A percentile compares a stretch with the other conserved stretches of the same genome.
Evolutionary conservation across 2,888 invertebrate species (phyloP).

Genomic region (Meloe dianella): DNA sequence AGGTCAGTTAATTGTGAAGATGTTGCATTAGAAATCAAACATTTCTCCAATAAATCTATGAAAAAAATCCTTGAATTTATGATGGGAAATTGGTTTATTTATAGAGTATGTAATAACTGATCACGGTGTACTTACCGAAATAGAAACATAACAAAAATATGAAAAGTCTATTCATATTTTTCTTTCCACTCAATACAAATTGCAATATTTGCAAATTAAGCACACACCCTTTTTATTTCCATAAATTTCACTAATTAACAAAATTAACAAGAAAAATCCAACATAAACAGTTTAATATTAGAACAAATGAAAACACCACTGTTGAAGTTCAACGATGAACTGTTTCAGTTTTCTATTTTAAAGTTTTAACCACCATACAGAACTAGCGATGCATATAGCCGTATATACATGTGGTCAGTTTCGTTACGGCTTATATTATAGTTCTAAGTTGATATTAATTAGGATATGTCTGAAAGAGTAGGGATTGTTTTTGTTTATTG

Average conservation of each 20-base stretch:
- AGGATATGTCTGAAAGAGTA: not conserved
- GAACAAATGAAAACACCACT: constrained; percentile 30
- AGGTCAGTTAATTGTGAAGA: not conserved
- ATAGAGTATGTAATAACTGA: not conserved
- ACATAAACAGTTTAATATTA: not conserved
- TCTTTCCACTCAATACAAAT: constrained; percentile 8
- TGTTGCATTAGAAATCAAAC: not conserved
- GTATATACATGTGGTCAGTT: constrained; percentile 39
- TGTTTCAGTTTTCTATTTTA: constrained; percentile 42
- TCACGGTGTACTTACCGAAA: constrained; percentile 28
- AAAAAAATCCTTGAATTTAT: not conserved
- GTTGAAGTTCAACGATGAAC: constrained; percentile 42
- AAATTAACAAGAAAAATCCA: no score
- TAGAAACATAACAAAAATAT: constrained; percentile 26
- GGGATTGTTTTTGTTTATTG: not conserved
- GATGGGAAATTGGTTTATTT: constrained; percentile 2
- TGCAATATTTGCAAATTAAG: no score
- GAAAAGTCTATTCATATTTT: constrained; percentile 26
- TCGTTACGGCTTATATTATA: constrained; percentile 23
- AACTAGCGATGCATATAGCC: constrained; percentile 39
- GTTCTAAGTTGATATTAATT: not conserved
- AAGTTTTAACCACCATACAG: constrained; percentile 40
- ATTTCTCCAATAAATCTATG: not conserved
- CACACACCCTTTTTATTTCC: no score
- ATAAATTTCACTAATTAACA: no score